These are phyloP conservation scores for Spea multiplicata DNA, from an alignment of 2,113 vertebrate species.

Conservation along the genomic window DNA sequence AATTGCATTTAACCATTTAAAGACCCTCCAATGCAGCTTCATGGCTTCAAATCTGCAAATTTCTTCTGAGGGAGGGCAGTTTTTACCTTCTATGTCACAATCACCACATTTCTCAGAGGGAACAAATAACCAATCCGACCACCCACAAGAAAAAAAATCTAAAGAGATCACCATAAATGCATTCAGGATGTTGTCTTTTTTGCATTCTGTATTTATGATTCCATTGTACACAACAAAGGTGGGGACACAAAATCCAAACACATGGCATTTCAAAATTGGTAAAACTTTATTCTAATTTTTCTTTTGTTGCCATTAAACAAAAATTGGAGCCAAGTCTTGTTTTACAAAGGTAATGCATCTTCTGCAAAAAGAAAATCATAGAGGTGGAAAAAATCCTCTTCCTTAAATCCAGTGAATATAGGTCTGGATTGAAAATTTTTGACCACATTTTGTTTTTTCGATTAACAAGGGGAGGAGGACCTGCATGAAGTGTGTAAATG, in stretches of 20 bases:
- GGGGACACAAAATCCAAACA: neutral
- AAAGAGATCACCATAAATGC: too few relatives aligned
- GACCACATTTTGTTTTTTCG: constrained; percentile 65
- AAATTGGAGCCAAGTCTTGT: constrained; percentile 74
- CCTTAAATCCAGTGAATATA: constrained; percentile 65
- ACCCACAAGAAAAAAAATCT: too few relatives aligned
- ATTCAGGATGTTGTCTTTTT: too few relatives aligned
- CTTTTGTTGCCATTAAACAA: constrained; percentile 75
- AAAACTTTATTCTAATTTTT: constrained; percentile 82
- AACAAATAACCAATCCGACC: too few relatives aligned
- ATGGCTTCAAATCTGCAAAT: too few relatives aligned
- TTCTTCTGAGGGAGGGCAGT: too few relatives aligned
- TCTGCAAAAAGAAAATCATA: constrained; percentile 72
- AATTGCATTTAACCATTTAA: too few relatives aligned
- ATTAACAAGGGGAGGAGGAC: constrained; percentile 48
- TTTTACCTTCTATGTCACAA: too few relatives aligned
- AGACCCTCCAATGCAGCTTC: too few relatives aligned
- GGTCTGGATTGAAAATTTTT: constrained; percentile 63
- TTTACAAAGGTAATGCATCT: constrained; percentile 76
- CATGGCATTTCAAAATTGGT: constrained; percentile 69
- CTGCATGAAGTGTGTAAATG: neutral
- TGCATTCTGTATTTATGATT: too few relatives aligned
- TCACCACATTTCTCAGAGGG: too few relatives aligned
- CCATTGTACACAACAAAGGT: too few relatives aligned
- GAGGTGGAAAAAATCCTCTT: constrained; percentile 55